Evolutionary conservation across 2,113 vertebrate species (phyloP).

Genomic region (Leucoraja erinaceus): DNA sequence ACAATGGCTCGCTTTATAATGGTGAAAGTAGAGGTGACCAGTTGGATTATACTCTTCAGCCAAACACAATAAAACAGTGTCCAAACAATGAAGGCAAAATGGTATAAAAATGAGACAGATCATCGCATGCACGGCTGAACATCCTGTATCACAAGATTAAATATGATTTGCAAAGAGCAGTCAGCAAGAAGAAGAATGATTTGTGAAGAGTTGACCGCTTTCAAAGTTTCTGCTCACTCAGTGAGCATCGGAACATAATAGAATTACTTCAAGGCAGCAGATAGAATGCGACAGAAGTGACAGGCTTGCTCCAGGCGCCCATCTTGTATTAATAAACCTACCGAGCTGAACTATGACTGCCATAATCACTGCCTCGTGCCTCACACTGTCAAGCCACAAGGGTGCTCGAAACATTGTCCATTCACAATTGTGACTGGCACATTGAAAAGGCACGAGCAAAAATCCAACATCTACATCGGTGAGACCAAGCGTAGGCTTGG

Average conservation of each 20-base stretch:
- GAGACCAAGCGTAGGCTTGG: no score
- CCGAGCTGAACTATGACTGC: not conserved
- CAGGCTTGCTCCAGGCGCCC: not conserved
- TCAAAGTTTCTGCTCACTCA: constrained; percentile 2
- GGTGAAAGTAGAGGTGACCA: not conserved
- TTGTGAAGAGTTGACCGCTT: constrained; percentile 16
- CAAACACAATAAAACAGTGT: not conserved
- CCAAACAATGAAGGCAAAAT: not conserved
- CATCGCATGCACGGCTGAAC: not conserved
- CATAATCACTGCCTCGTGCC: not conserved
- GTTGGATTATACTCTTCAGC: not conserved
- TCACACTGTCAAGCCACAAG: not conserved
- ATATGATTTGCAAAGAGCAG: not conserved
- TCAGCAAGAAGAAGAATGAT: not conserved
- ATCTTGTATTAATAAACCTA: constrained; percentile 6
- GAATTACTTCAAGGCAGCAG: constrained; percentile 17
- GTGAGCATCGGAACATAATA: constrained; percentile 7
- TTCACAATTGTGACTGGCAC: no score
- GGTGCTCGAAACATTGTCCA: not conserved
- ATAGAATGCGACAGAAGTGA: not conserved
- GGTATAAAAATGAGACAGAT: not conserved
- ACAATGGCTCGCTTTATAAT: not conserved
- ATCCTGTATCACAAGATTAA: not conserved
- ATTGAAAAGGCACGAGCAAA: not conserved
- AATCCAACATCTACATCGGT: not conserved